Percentiles rank a stretch among this genome's conserved stretches.
Evolutionary conservation across 2,797 vertebrate species (phyloP).

Genomic region (Clangula hyemalis): DNA sequence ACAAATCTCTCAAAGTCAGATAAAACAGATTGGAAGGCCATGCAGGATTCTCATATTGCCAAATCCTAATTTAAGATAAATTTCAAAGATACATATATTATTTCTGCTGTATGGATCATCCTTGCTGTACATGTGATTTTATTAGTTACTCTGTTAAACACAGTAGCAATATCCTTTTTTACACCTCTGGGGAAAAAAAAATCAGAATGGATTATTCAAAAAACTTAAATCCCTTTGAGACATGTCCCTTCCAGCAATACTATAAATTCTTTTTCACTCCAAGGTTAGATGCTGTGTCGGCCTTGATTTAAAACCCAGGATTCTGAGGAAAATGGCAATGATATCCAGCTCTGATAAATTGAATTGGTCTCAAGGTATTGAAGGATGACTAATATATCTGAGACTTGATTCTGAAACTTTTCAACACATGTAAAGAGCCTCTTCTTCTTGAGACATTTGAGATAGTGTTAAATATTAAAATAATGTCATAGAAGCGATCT

Average conservation of each 20-base stretch:
- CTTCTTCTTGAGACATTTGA: slow-evolving; percentile 52
- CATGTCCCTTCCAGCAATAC: slow-evolving; percentile 48
- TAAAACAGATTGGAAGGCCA: background rate
- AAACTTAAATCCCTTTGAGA: slow-evolving; percentile 73
- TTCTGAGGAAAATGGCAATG: slow-evolving; percentile 73
- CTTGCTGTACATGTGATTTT: background rate
- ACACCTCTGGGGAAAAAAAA: background rate
- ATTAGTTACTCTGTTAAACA: slow-evolving; percentile 40
- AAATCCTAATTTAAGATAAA: background rate
- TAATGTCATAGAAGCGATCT: slow-evolving; percentile 21
- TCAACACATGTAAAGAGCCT: background rate
- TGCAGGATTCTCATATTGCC: background rate
- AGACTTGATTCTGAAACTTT: slow-evolving; percentile 66
- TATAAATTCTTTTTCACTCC: slow-evolving; percentile 73
- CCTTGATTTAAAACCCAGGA: slow-evolving; percentile 75
- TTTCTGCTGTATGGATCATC: background rate
- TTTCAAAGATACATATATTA: background rate
- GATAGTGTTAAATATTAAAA: slow-evolving; percentile 62
- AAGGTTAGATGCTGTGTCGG: slow-evolving; percentile 65
- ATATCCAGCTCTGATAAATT: slow-evolving; percentile 75
- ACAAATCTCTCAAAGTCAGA: background rate
- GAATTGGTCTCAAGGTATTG: slow-evolving; percentile 74
- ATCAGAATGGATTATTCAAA: slow-evolving; percentile 73
- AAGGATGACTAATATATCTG: slow-evolving; percentile 76
- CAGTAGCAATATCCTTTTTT: slow-evolving; percentile 48